Conservation (phyloP, 2,113 vertebrate genomes). For the Ardeotis arabs region DNA sequence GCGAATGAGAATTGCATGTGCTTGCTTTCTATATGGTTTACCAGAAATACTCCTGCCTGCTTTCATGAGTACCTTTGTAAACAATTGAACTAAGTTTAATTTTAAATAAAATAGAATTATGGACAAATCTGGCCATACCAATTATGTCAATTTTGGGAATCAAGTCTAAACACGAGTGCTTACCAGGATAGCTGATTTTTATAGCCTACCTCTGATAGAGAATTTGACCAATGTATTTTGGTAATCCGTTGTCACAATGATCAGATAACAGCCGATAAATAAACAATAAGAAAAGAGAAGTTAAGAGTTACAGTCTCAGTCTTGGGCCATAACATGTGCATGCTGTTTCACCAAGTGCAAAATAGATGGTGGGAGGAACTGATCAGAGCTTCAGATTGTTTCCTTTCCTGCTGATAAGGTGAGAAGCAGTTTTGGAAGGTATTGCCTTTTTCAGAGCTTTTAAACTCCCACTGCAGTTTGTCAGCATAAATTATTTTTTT, state of each 20-base stretch:
- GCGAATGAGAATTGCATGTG: background rate
- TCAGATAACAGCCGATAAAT: background rate
- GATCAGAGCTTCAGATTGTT: background rate
- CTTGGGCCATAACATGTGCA: background rate
- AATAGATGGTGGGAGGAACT: background rate
- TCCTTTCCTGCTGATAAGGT: background rate
- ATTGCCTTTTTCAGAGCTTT: background rate
- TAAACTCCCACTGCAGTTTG: background rate
- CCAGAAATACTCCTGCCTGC: background rate
- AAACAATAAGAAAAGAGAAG: slow-evolving; percentile 11
- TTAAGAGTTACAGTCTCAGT: background rate
- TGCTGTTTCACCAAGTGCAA: background rate
- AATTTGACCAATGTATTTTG: background rate
- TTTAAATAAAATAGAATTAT: background rate
- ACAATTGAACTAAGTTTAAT: background rate
- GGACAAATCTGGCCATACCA: background rate
- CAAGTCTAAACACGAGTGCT: background rate
- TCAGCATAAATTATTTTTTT: background rate
- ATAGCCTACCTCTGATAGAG: background rate
- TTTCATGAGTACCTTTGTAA: background rate
- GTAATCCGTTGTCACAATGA: background rate
- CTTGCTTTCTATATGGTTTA: background rate
- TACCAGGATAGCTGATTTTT: background rate
- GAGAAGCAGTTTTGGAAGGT: background rate
- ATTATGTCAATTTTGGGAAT: background rate